Conservation (phyloP, 2,797 vertebrate species). For the Yasuhikotakia modesta region DNA sequence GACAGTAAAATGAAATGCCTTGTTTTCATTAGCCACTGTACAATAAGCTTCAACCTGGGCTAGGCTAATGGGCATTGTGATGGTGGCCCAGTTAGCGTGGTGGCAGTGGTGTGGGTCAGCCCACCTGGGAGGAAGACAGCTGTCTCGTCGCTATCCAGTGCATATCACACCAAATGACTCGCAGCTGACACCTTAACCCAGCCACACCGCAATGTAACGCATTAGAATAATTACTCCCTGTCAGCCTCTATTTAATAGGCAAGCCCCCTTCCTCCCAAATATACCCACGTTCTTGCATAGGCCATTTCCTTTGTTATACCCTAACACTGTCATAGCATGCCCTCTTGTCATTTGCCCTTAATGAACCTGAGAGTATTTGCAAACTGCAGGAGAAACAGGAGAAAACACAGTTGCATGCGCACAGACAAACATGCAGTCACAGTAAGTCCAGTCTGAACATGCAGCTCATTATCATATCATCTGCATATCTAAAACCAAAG, state of each 20-base stretch:
- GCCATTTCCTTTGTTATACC: constrained; percentile 38
- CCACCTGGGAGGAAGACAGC: constrained; percentile 70
- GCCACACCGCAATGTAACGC: constrained; percentile 67
- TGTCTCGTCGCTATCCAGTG: constrained; percentile 66
- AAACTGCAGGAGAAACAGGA: constrained; percentile 19
- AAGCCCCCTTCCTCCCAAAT: constrained; percentile 52
- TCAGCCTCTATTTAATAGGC: constrained; percentile 75
- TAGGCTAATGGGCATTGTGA: constrained; percentile 27
- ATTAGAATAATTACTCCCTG: constrained; percentile 80
- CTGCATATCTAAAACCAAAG: constrained; percentile 50
- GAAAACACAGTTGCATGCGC: background rate
- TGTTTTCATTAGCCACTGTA: constrained; percentile 45
- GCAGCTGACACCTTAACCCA: constrained; percentile 70
- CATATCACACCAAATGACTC: constrained; percentile 74
- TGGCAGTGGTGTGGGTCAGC: constrained; percentile 60
- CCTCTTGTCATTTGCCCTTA: constrained; percentile 50
- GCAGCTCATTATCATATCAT: constrained; percentile 53
- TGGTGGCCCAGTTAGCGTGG: constrained; percentile 55
- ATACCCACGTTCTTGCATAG: constrained; percentile 4
- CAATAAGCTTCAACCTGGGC: constrained; percentile 25
- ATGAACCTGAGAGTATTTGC: constrained; percentile 41
- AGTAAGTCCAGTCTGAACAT: constrained; percentile 27
- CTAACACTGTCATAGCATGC: constrained; percentile 53
- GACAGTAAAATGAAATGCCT: background rate
- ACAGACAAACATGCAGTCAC: constrained; percentile 42